Base-by-base conservation (phyloP, 2,888 invertebrate species). In the Chrysolina americana region DNA sequence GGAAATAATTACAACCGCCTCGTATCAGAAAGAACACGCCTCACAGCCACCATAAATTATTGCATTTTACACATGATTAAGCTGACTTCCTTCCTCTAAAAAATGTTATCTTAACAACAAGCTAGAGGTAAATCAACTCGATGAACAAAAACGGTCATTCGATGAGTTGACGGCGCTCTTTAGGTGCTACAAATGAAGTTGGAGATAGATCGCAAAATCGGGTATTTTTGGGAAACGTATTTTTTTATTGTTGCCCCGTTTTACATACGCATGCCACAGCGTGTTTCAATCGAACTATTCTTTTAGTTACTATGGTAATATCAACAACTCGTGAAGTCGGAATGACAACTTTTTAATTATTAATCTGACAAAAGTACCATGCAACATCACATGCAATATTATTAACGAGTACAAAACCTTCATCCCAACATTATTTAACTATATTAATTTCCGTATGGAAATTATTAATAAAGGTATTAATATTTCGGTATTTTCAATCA, bases 31-130 rank as follows among this genome's bases (percentile, higher is more conserved):
- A 17, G 59, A 23, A 59, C 28, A 28, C 28, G 23, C 36, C 59
- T 47, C 47, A 5, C 23, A 56, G 56, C 21, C 13, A 6, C 21
- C 56, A 36, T 59, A 59, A 59, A 59, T 59, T 59, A 59, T 59
- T 59, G 13, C 59, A 36, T 59, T 68, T 68, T 53, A 53, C 68
- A 68, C 44, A 41, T 53, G 53, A 68, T 68, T 68, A 41, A 68
- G 53, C 21, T 13, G 19, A 56, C 53, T 68, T 68, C 68, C 68
- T 53, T 36, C 21, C 68, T 68, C 23, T 41, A 36, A 50, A 50
- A 50, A 66, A 50, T 21, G 50, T 50, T 50, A 66, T 50, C 19
- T 36, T 15, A 59, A 59, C 28, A 28, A 59, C 28, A 59, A 28
- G 28, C 28, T 28, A 36, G n/a, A 6, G n/a, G 53, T 11, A 53